Base-by-base conservation (phyloP, 2,797 vertebrate genomes). In the Spondyliosoma cantharus region DNA sequence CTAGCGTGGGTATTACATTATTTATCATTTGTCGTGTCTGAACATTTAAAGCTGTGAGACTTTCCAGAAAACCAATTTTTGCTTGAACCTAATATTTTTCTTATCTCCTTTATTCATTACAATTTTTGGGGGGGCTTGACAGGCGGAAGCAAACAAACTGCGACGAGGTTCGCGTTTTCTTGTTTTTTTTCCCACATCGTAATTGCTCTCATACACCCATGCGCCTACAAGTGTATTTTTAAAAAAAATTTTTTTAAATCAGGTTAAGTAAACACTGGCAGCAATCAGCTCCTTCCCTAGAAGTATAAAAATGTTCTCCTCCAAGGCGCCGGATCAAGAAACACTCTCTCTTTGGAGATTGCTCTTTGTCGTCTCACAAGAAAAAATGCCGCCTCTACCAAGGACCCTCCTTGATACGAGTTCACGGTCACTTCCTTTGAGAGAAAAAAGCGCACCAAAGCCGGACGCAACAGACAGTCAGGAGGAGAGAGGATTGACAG, bases 401-500 rank as follows among this genome's bases (percentile, higher is more conserved):
- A 80, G 73, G 72, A 83, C 86, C 66, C 22, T 83, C 57, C 59
- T 56, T 80, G 78, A 82, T 77, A 63, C 42, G 25, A 64, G 82
- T 87, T 90, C 88, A 85, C 69, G 83, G 90, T 83, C 87, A 76
- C 54, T 74, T 22, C 5, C 37, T 56, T 46, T 64, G 65, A 83
- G 78, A 79, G 76, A 85, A 83, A 82, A 37, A 37, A 37, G 32
- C 37, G 8, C 13, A 76, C 65, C 45, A 56, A 76, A 82, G 65
- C 85, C 14, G 46, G 48, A 68, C 5, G 53, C 54, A 74, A 64
- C 49, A 79, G 70, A 67, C 52, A 64, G 72, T 1, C 61, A 68
- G 65, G 70, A 62, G 43, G 25, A 72, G 67, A 61, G 67, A 81
- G 66, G 76, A 81, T 3, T 71, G 83, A 83, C 71, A 43, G 85